Base-by-base conservation (phyloP, 2,888 invertebrate species). In the Choristoneura rosaceana region DNA sequence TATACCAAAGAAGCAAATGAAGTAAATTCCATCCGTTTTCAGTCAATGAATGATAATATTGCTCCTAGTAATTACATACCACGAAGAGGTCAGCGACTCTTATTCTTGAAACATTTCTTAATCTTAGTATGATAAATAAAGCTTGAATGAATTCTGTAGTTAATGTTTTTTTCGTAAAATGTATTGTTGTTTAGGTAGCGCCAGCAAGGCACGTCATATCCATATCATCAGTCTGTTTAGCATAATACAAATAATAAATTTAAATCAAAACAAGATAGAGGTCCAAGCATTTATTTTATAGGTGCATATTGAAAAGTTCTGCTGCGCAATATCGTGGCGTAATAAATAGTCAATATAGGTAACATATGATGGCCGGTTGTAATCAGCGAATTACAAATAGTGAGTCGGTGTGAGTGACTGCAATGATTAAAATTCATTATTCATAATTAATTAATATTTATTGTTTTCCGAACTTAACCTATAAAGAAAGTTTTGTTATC, bases 261-360 rank as follows among this genome's bases (percentile, higher is more conserved):
- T 55, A 25, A 55, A 17, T 5, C 3, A 55, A 55, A 55, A 25
- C 25, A 25, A 25, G 25, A 25, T 55, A 55, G 25, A 55, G 25
- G 17, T 25, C 25, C 12, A 55, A 55, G 25, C 55, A 12, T 55
- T 25, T 55, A n/a, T 25, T 55, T 10, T 25, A 12, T 73, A 75
- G 38, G 34, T 69, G 71, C 60, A 68, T 61, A 12, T 74, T 78
- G 75, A 69, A 78, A 75, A 80, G 76, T 77, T 79, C 75, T 82
- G 86, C 87, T 91, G 89, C 91, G 91, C 85, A 92, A 85, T 90
- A 84, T 78, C 76, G 76, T 76, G 58, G 78, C 76, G 76, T 76
- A 55, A 92, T 93, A 92, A 92, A 87, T 87, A 89, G 88, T 88
- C 90, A 90, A 79, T 81, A 86, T 86, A 86, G 84, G 85, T 86